Base-by-base conservation (phyloP, 2,797 vertebrate species). In the Staurois parvus region DNA sequence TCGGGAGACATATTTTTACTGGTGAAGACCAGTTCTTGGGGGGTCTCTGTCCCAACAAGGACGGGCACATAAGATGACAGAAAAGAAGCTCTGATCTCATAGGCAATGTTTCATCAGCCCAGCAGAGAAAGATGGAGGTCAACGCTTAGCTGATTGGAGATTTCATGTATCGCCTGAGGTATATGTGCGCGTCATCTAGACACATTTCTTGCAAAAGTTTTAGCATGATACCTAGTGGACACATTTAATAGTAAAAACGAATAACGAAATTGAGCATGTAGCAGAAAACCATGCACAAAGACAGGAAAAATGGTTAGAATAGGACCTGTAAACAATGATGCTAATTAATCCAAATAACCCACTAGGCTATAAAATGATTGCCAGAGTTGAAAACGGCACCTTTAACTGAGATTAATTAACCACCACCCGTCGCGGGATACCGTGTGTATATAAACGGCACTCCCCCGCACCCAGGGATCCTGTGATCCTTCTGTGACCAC, bases 151-250 rank as follows among this genome's bases (percentile, higher is more conserved):
- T 99, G 98, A 92, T 99, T 97, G 72, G 98, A 99, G 91, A 99
- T 99, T 93, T 98, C 97, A 6, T 98, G 96, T 9, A 99, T 99
- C 86, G 98, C 98, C 91, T n/a, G n/a, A 99, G 89, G 88, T 99
- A 99, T 90, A 99, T 98, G 64, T 98, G 97, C n/a, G n/a, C n/a
- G n/a, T n/a, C n/a, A 92, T 99, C 98, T 93, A 98, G 92, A 91
- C 98, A 99, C 97, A 99, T n/a, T 99, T 72, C 96, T 95, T 66
- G 98, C 97, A 88, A 97, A 99, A 68, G 96, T 92, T 99, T 99
- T 91, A 99, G 92, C 94, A n/a, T 99, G 98, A 92, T 99, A 99
- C 91, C 98, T 99, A n/a, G 89, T 34, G 52, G 0, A 69, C n/a
- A 64, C 12, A 70, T 28, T 26, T n/a, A 0, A 29, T 12, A 34